A percentile compares a stretch with the other conserved stretches of the same genome.
Conservation (phyloP, 2,888 invertebrate species). For the Scelioninae gen. 1 region DNA sequence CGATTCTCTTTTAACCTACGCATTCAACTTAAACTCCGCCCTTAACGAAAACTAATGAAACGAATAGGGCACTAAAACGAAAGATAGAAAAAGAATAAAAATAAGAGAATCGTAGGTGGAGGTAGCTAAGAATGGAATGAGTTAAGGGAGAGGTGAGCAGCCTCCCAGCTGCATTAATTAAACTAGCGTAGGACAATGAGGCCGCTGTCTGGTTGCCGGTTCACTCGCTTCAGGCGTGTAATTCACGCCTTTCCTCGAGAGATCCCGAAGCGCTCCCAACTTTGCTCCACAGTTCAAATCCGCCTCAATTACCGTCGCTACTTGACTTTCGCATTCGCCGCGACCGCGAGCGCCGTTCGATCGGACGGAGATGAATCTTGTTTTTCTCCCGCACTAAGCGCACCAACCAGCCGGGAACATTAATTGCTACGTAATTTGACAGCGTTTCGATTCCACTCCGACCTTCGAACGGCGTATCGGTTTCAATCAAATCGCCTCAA, state of each 20-base stretch:
- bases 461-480: conserved; percentile 21
- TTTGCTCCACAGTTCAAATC: conserved; percentile 79
- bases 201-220: conserved; percentile 77
- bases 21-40: background rate
- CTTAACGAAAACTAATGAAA: conserved; percentile 37
- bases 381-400: conserved; percentile 55
- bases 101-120: too few relatives aligned
- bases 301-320: conserved; percentile 74
- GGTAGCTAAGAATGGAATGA: conserved; percentile 43
- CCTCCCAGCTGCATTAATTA: conserved; percentile 83
- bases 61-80: conserved; percentile 32
- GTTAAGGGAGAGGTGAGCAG: conserved; percentile 29
- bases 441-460: conserved; percentile 28
- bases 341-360: conserved; percentile 52
- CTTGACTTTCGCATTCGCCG: conserved; percentile 64
- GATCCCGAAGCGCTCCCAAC: conserved; percentile 74
- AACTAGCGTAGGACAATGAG: conserved; percentile 84
- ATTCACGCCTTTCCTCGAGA: conserved; percentile 79
- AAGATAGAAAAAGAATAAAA: conserved; percentile 55
- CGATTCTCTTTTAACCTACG: background rate
- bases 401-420: conserved; percentile 30
- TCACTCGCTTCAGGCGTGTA: conserved; percentile 75
- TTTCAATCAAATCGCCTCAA: conserved; percentile 33
- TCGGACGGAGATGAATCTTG: conserved; percentile 59
- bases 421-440: conserved; percentile 62